Evolutionary conservation across 1,140 invertebrate genomes (phyloP).

Genomic region (Philotrypesis tridentata): DNA sequence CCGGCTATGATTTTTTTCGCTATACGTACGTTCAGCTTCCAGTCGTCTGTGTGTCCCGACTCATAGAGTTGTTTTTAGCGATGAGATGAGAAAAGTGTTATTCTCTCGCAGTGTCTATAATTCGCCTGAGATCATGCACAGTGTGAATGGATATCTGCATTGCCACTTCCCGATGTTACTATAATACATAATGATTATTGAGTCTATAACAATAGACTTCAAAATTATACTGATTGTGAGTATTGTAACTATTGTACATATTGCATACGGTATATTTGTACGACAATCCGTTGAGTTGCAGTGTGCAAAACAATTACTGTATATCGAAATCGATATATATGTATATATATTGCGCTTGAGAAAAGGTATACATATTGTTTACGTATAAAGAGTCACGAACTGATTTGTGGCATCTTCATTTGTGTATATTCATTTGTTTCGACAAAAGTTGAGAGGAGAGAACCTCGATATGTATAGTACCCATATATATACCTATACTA

Average conservation of each 20-base stretch:
- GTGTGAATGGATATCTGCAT: conserved; percentile 65
- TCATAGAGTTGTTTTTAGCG: not conserved
- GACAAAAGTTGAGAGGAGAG: conserved; percentile 46
- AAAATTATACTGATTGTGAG: conserved; percentile 56
- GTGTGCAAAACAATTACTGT: conserved; percentile 47
- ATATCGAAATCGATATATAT: too few relatives aligned
- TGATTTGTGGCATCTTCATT: conserved; percentile 15
- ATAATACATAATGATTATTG: conserved; percentile 74
- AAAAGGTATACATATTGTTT: not conserved
- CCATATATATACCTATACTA: too few relatives aligned
- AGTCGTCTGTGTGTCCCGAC: conserved; percentile 21
- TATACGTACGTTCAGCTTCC: conserved; percentile 31
- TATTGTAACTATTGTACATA: conserved; percentile 50
- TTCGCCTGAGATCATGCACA: conserved; percentile 55
- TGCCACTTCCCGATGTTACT: conserved; percentile 61
- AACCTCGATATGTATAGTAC: conserved; percentile 20
- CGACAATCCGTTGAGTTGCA: not conserved
- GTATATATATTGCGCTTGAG: conserved; percentile 49
- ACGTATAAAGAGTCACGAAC: not conserved
- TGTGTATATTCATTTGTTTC: conserved; percentile 28
- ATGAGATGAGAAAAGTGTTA: conserved; percentile 23
- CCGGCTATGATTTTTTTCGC: not conserved
- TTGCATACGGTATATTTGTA: not conserved
- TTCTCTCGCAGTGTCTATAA: conserved; percentile 34
- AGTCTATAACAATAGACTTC: conserved; percentile 49